Conservation (phyloP, 2,797 vertebrate genomes). For the Rhinatrema bivittatum region DNA sequence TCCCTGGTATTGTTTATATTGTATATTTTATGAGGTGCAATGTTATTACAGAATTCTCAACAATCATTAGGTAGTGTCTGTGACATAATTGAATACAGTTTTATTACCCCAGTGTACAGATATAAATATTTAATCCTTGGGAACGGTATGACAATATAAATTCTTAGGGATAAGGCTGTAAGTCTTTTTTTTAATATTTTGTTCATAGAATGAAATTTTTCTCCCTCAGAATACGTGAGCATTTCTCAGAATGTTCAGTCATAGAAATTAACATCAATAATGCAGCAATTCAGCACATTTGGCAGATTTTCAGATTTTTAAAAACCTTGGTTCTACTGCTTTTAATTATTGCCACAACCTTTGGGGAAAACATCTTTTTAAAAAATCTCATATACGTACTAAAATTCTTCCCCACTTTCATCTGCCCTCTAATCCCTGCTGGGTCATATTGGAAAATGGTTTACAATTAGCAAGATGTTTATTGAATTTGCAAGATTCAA, state of each 20-base stretch:
- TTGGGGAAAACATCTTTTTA: too few species aligned
- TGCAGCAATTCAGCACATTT: too few species aligned
- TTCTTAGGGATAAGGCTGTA: slow-evolving; percentile 31
- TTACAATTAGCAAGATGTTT: too few species aligned
- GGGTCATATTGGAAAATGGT: too few species aligned
- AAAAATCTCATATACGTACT: too few species aligned
- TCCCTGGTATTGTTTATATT: slow-evolving; percentile 38
- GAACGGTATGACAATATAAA: slow-evolving; percentile 24
- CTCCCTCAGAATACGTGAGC: slow-evolving; percentile 5
- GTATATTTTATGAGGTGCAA: slow-evolving; percentile 43
- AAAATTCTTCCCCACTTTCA: too few species aligned
- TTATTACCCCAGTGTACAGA: slow-evolving; percentile 43
- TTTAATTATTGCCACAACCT: too few species aligned
- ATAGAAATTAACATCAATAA: neutral
- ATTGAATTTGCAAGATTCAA: too few species aligned
- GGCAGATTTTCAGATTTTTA: too few species aligned
- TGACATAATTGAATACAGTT: slow-evolving; percentile 43
- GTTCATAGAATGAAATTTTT: neutral
- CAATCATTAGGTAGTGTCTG: slow-evolving; percentile 37
- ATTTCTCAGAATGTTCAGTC: neutral
- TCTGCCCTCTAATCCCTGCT: too few species aligned
- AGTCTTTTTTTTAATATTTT: slow-evolving; percentile 23
- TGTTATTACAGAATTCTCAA: slow-evolving; percentile 39
- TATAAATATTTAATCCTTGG: slow-evolving; percentile 55
- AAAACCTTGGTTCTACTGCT: too few species aligned